phyloP scores from a whole-genome alignment of 1,140 invertebrate species.

The Pristionchus pacificus region DNA sequence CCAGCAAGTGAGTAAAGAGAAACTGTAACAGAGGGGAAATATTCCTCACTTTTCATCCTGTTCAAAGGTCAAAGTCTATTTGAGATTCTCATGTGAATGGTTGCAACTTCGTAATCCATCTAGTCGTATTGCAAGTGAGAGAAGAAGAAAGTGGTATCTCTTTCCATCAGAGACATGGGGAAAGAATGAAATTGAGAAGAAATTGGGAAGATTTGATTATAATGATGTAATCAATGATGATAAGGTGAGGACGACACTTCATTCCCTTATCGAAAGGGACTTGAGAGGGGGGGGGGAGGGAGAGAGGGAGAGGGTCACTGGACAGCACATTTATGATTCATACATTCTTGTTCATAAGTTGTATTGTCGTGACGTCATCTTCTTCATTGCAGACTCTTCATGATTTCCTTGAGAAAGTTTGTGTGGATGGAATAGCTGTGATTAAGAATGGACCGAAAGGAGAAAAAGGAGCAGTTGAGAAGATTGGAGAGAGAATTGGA shows the following conservation, averaged over 20 bases:
- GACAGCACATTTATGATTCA: no score
- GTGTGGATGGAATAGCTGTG: constrained; percentile 47
- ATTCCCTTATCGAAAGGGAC: no score
- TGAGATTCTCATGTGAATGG: constrained; percentile 42
- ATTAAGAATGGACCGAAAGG: constrained; percentile 32
- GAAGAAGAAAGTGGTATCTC: constrained; percentile 41
- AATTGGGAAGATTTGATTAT: constrained; percentile 39
- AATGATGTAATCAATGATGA: constrained; percentile 42
- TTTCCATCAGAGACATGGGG: constrained; percentile 37
- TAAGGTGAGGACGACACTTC: constrained; percentile 24
- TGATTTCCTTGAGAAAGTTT: constrained; percentile 48
- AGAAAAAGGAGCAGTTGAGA: constrained; percentile 34
- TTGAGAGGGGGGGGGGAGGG: no score
- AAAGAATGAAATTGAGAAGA: constrained; percentile 37
- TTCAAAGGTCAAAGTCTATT: constrained; percentile 1
- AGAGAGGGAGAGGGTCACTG: no score
- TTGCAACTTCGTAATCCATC: constrained; percentile 41
- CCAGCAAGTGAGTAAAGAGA: constrained; percentile 23
- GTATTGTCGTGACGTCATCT: no score
- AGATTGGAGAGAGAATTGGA: constrained; percentile 47
- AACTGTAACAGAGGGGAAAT: no score
- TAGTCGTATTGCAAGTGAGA: constrained; percentile 19
- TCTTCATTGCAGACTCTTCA: constrained; percentile 37
- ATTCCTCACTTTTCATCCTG: not conserved
- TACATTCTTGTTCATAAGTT: no score